Conservation (phyloP, 2,797 vertebrate species). For the Phyllotis vaccarum region DNA sequence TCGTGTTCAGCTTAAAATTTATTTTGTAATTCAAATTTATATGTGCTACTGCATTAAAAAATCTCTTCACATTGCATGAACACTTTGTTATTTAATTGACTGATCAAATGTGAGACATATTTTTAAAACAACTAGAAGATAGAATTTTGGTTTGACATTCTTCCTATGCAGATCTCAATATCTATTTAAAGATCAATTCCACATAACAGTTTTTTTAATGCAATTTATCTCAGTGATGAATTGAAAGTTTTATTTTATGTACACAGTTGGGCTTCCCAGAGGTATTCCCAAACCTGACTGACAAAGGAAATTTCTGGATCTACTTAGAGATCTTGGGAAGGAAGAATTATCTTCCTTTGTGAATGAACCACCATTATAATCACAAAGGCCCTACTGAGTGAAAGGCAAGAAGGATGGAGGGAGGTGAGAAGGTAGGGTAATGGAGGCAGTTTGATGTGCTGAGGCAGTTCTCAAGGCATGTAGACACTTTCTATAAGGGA, state of each 20-base stretch:
- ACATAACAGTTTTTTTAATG: neutral
- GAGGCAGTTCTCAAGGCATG: neutral
- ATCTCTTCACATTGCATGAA: neutral
- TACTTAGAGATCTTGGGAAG: neutral
- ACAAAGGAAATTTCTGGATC: neutral
- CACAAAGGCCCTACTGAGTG: neutral
- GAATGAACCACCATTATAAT: neutral
- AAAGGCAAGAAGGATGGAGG: neutral
- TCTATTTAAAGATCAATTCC: neutral
- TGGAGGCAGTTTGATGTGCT: neutral
- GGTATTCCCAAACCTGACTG: neutral
- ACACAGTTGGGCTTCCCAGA: neutral
- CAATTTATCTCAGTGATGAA: neutral
- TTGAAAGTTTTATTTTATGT: conserved; percentile 18
- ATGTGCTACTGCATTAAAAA: neutral
- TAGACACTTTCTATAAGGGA: neutral
- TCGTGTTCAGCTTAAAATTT: neutral
- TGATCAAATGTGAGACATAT: conserved; percentile 12
- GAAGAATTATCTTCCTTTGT: neutral
- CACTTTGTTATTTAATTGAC: neutral
- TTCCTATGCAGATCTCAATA: neutral
- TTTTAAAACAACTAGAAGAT: conserved; percentile 8
- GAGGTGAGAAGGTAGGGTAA: rapidly evolving
- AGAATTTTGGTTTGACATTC: neutral
- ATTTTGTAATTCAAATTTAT: conserved; percentile 7